Percentiles rank a stretch among this genome's conserved stretches.
These are phyloP conservation scores for Smutsia temminckii DNA, from an alignment of 2,797 vertebrate species.

Conservation along the genomic window DNA sequence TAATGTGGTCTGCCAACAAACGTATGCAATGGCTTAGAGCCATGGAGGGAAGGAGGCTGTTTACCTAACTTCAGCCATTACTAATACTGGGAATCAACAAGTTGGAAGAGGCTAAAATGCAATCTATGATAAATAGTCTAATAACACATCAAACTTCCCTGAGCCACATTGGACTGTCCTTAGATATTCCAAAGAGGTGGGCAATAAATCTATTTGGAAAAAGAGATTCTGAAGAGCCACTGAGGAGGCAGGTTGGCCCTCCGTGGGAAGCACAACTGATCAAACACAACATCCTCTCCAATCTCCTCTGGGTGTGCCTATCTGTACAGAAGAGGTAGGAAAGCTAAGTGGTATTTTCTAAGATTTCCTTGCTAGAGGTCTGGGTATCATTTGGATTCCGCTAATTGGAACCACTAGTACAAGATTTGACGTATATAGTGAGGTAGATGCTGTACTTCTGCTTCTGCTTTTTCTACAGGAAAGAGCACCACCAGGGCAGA, in stretches of 20 bases:
- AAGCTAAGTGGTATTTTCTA: background rate
- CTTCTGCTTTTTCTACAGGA: background rate
- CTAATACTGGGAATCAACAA: background rate
- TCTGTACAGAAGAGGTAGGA: background rate
- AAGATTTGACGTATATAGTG: background rate
- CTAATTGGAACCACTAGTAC: background rate
- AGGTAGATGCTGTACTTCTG: background rate
- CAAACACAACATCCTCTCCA: background rate
- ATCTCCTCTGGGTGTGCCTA: background rate
- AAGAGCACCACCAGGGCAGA: background rate
- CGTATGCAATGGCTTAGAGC: background rate
- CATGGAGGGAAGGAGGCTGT: background rate
- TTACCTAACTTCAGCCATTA: background rate
- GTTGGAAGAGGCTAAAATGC: constrained; percentile 16
- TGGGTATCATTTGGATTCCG: background rate
- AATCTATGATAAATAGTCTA: constrained; percentile 30
- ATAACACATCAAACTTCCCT: constrained; percentile 54
- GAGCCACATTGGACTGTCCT: constrained; percentile 32
- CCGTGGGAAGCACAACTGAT: background rate
- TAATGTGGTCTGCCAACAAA: background rate
- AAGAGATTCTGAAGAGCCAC: constrained; percentile 8
- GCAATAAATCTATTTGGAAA: constrained; percentile 18
- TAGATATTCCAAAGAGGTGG: constrained; percentile 32
- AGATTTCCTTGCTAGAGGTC: constrained; percentile 3
- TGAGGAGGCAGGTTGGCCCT: background rate